phyloP scores from a whole-genome alignment of 2,113 vertebrate species.

The Sitta europaea region DNA sequence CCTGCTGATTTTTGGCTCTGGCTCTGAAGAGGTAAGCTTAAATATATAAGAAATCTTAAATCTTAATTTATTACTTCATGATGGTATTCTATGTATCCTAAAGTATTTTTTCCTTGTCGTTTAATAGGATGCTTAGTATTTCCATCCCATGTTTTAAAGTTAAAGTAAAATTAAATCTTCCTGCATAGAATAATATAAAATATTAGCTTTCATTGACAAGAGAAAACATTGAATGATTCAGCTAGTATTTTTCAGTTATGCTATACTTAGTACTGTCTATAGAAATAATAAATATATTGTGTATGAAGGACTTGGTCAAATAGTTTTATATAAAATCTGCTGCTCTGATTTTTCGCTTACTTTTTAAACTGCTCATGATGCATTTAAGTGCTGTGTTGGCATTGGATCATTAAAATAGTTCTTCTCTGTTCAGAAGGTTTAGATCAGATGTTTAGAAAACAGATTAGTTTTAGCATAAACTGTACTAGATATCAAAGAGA shows the following conservation, averaged over 20 bases:
- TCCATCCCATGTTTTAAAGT: not conserved
- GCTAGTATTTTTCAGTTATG: not conserved
- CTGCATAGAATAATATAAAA: not conserved
- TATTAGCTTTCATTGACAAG: not conserved
- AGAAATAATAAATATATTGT: not conserved
- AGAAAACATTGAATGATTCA: not conserved
- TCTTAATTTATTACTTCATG: not conserved
- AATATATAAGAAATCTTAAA: not conserved
- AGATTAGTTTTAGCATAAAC: not conserved
- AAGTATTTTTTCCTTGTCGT: not conserved
- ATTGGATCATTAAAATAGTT: not conserved
- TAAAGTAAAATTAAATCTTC: not conserved
- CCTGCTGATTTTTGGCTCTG: constrained; percentile 98
- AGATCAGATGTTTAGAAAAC: not conserved
- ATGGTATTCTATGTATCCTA: not conserved
- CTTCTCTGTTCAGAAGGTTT: not conserved
- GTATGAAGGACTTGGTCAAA: not conserved
- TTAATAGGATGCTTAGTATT: not conserved
- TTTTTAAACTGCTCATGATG: not conserved
- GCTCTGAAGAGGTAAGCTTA: constrained; percentile 95
- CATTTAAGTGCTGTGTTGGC: not conserved
- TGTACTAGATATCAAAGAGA: not conserved
- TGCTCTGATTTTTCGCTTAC: not conserved
- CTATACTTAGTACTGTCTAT: not conserved
- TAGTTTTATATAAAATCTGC: not conserved